A percentile compares a stretch with the other conserved stretches of the same genome.
Evolutionary conservation across 1,140 invertebrate species (phyloP).

Genomic region (Caenorhabditis briggsae): DNA sequence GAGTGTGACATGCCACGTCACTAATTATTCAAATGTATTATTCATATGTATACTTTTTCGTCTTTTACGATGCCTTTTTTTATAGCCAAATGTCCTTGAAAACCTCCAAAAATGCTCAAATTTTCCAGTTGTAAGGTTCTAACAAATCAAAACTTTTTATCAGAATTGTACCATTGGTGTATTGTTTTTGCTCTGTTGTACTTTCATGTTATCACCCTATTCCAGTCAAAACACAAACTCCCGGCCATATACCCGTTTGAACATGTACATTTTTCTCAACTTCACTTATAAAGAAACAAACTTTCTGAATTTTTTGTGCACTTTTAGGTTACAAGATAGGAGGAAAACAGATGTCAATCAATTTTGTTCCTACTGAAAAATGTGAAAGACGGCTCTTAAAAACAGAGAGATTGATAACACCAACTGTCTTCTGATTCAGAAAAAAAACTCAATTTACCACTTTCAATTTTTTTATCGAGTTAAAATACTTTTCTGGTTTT

Average conservation of each 20-base stretch:
- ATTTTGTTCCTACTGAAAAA: no score
- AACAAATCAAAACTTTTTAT: background rate
- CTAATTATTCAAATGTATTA: no score
- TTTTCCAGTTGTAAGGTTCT: background rate
- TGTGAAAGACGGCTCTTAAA: no score
- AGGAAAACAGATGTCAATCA: no score
- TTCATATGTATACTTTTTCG: background rate
- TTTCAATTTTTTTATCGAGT: no score
- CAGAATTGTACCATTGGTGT: background rate
- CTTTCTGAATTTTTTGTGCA: background rate
- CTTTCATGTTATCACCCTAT: background rate
- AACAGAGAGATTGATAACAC: no score
- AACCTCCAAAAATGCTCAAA: constrained; percentile 1
- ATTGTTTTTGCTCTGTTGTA: background rate
- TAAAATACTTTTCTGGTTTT: no score
- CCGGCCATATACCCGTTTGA: background rate
- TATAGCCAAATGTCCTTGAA: background rate
- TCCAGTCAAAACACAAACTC: constrained; percentile 1
- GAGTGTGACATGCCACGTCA: constrained; percentile 9
- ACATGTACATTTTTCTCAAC: background rate
- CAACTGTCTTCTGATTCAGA: no score
- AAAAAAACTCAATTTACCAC: no score
- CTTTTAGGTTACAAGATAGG: background rate
- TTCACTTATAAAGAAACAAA: background rate
- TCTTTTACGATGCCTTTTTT: background rate